A percentile compares a stretch with the other conserved stretches of the same genome.
Conservation (phyloP, 2,797 vertebrate genomes). For the Nothura maculosa region DNA sequence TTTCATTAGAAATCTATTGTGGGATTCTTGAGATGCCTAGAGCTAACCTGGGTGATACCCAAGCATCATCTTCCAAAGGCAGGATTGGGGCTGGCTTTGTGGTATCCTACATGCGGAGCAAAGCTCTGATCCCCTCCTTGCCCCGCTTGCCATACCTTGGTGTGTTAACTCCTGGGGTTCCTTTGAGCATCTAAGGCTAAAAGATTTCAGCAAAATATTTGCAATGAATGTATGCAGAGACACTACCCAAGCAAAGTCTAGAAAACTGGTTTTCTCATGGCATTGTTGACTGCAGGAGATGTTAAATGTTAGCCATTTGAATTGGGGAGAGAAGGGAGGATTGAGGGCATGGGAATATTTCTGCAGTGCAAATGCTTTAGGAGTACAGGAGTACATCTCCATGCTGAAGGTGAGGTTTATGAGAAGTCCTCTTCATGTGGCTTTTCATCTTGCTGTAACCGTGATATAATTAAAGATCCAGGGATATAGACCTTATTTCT, state of each 20-base stretch:
- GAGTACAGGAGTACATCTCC: not conserved
- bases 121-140: not conserved
- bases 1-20: not conserved
- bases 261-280: not conserved
- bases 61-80: not conserved
- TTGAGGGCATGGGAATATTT: not conserved
- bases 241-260: not conserved
- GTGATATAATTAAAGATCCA: not conserved
- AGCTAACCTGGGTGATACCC: not conserved
- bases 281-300: not conserved
- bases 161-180: not conserved
- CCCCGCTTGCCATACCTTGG: not conserved
- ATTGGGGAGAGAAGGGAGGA: not conserved
- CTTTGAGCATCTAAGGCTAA: not conserved
- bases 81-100: not conserved
- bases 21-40: not conserved
- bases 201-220: not conserved
- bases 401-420: not conserved
- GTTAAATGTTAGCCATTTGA: not conserved
- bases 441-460: not conserved
- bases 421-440: not conserved
- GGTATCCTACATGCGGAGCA: rapidly evolving
- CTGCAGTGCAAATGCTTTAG: not conserved
- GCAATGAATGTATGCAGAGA: not conserved
- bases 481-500: not conserved